Percentiles rank a stretch among this genome's conserved stretches.
Evolutionary conservation across 2,888 invertebrate genomes (phyloP).

Genomic region (Melikaiella ostensackeni): DNA sequence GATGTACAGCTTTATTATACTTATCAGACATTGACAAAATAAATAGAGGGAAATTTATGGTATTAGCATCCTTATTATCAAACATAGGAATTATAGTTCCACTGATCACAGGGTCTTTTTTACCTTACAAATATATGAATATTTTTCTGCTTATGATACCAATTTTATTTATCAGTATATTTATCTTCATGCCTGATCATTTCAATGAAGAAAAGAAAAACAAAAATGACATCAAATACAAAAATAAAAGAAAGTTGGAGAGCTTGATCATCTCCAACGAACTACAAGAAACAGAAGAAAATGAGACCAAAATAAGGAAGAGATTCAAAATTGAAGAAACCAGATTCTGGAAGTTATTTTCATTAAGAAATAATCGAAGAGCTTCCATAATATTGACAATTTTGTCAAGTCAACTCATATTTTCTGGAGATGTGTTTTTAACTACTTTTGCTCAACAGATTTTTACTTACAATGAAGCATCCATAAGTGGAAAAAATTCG

Average conservation of each 20-base stretch:
- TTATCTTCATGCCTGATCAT: constrained; percentile 83
- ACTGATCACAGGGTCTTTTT: not conserved
- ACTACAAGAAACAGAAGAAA: not conserved
- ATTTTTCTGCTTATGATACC: constrained; percentile 79
- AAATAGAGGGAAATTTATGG: constrained; percentile 77
- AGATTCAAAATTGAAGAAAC: constrained; percentile 71
- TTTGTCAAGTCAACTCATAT: not conserved
- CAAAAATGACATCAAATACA: no score
- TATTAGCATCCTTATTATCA: not conserved
- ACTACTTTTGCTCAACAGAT: not conserved
- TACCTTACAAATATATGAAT: not conserved
- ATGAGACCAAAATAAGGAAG: constrained; percentile 70
- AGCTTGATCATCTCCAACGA: not conserved
- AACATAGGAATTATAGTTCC: not conserved
- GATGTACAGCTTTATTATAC: constrained; percentile 79
- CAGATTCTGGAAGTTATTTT: not conserved
- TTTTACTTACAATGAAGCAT: not conserved
- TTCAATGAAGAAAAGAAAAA: not conserved
- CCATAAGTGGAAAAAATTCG: not conserved
- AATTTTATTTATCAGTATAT: constrained; percentile 79
- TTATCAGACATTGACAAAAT: constrained; percentile 81
- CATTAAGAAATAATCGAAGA: not conserved
- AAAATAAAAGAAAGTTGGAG: not conserved
- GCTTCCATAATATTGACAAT: not conserved
- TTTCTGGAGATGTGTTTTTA: not conserved